Evolutionary conservation across 1,140 invertebrate species (phyloP).

Genomic region (Pseudomyrmex sp.): DNA sequence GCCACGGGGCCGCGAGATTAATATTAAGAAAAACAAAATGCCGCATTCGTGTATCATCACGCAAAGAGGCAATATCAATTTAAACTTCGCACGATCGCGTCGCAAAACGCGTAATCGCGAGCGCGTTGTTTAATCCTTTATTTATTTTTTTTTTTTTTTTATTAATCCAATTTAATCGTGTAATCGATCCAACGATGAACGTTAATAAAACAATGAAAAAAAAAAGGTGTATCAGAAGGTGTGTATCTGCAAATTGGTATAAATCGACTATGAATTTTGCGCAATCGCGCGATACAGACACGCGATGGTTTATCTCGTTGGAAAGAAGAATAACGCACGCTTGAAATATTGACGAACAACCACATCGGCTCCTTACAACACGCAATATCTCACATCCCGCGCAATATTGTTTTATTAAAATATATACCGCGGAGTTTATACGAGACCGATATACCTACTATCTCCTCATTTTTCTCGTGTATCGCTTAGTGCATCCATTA

Average conservation of each 20-base stretch:
- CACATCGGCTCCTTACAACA: constrained; percentile 13
- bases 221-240: background rate
- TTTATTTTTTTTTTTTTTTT: too few relatives aligned
- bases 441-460: background rate
- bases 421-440: background rate
- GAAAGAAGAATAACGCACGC: background rate
- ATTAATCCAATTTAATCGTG: background rate
- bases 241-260: constrained; percentile 34
- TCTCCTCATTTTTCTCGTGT: background rate
- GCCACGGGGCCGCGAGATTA: constrained; percentile 42
- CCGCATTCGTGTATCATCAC: constrained; percentile 5
- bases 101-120: constrained; percentile 36
- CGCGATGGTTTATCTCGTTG: background rate
- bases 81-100: constrained; percentile 44
- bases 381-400: background rate
- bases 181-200: constrained; percentile 10
- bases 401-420: constrained; percentile 43
- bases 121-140: background rate
- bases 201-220: background rate
- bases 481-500: background rate
- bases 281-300: background rate
- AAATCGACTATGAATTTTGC: constrained; percentile 26
- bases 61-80: constrained; percentile 54
- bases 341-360: constrained; percentile 19
- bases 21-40: constrained; percentile 63